Base-by-base conservation (phyloP, 2,113 vertebrate genomes). In the Cynocephalus volans region DNA sequence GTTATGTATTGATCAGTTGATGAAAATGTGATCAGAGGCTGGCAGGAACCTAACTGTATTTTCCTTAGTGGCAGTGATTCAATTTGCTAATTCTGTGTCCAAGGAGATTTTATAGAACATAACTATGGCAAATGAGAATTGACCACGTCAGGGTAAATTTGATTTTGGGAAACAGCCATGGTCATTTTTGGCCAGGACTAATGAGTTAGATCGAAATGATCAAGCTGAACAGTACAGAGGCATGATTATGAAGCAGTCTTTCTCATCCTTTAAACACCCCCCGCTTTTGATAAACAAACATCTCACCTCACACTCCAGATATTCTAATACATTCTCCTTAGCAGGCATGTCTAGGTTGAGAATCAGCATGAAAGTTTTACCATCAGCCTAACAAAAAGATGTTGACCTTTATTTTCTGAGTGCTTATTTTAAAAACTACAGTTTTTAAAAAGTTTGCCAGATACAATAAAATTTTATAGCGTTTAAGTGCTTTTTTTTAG, bases 351-450 rank as follows among this genome's bases (percentile, higher is more conserved):
- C 58, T 19, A 90, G 24, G 31, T 84, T 83, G 60, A 91, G 41
- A 76, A 75, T 94, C 45, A 89, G 45, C 60, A 1, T 64, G 36
- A 12, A 70, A 11, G 62, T 94, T 95, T 88, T 92, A 69, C 12
- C 64, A 69, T 88, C 13, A 69, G 36, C 12, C 21, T 65, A 48
- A 48, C 21, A 56, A 54, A 81, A 88, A 36, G 15, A 81, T 33
- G 15, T 41, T n/a, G 45, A 72, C 26, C 18, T 88, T 81, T 58
- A 86, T 56, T 86, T 86, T 86, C 18, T 67, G 36, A 77, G 48
- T 76, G 18, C 33, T 97, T 95, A 60, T 73, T 69, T 67, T 88
- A 48, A 93, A 96, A 88, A 93, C 31, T 79, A n/a, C 23, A 85
- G 48, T 77, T 93, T 79, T 77, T 62, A 72, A 75, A 76, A 75